These are phyloP conservation scores for Chaenogobius annularis DNA, from an alignment of 2,113 vertebrate species.

Conservation along the genomic window DNA sequence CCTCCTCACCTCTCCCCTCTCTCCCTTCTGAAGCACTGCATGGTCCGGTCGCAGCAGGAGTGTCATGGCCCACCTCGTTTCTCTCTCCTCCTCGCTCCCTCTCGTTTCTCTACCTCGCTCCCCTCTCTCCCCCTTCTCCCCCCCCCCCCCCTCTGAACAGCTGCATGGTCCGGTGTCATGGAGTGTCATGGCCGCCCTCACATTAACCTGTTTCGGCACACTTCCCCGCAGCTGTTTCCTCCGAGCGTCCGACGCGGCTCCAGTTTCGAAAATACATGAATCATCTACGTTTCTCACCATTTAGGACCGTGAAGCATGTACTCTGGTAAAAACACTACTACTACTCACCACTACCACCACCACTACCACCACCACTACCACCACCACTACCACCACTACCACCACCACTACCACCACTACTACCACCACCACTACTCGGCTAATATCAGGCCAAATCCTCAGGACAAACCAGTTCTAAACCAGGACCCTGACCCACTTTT, in stretches of 20 bases:
- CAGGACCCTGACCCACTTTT: constrained; percentile 2
- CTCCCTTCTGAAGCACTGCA: too few relatives aligned
- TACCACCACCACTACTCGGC: background rate
- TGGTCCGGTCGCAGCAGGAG: too few relatives aligned
- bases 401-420: background rate
- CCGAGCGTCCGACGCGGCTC: constrained; percentile 47
- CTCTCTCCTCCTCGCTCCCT: too few relatives aligned
- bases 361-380: too few relatives aligned
- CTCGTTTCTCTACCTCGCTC: background rate
- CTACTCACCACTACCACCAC: background rate
- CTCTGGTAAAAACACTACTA: background rate
- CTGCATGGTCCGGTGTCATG: constrained; percentile 37
- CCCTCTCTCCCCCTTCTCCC: background rate
- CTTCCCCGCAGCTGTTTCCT: constrained; percentile 9
- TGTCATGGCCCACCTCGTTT: too few relatives aligned
- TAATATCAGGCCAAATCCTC: too few relatives aligned
- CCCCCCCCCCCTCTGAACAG: background rate
- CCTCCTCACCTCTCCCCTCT: too few relatives aligned
- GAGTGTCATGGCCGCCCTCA: constrained; percentile 65
- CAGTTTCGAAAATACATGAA: constrained; percentile 64
- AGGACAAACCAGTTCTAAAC: background rate
- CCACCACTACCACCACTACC: too few relatives aligned
- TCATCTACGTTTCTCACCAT: constrained; percentile 29
- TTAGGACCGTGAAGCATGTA: background rate
- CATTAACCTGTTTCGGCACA: constrained; percentile 65